phyloP scores from a whole-genome alignment of 1,140 invertebrate genomes.

The Aphaenogaster rudis region DNA sequence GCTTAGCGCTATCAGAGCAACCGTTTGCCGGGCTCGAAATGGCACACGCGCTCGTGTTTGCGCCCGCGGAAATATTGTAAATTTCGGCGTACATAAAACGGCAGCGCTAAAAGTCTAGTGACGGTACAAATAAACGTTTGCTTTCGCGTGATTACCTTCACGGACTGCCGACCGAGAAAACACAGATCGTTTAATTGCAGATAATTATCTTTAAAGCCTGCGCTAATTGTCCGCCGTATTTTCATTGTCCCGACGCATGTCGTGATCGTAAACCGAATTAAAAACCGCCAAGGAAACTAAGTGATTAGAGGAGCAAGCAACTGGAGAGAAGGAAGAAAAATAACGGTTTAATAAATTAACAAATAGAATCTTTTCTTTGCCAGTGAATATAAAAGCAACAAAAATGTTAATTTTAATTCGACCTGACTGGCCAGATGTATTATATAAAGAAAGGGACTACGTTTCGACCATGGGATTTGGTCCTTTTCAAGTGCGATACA shows the following conservation, averaged over 20 bases:
- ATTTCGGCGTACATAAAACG: slow-evolving; percentile 55
- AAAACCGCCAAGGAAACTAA: not conserved
- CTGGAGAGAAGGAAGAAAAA: not conserved
- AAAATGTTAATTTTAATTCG: no score
- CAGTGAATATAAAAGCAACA: no score
- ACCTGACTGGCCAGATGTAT: no score
- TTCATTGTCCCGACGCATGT: slow-evolving; percentile 10
- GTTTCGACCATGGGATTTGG: no score
- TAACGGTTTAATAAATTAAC: not conserved
- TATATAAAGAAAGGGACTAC: no score
- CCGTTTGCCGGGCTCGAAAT: not conserved
- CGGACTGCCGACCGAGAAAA: slow-evolving; percentile 19
- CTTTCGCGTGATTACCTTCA: slow-evolving; percentile 65
- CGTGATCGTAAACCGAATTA: slow-evolving; percentile 11
- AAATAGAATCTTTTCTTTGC: no score
- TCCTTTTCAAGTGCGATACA: no score
- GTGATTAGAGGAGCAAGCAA: not conserved
- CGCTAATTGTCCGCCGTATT: slow-evolving; percentile 27
- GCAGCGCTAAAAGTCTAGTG: not conserved
- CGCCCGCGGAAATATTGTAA: slow-evolving; percentile 21
- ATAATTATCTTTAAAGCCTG: slow-evolving; percentile 53
- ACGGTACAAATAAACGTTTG: slow-evolving; percentile 60
- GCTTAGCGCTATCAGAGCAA: not conserved
- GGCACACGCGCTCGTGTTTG: not conserved
- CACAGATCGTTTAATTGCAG: slow-evolving; percentile 64